Percentiles rank a stretch among this genome's conserved stretches.
Evolutionary conservation across 30 jellyfish, hydroid and myxozoan species (phyloP).

Genomic region (Chironex yamaguchii): DNA sequence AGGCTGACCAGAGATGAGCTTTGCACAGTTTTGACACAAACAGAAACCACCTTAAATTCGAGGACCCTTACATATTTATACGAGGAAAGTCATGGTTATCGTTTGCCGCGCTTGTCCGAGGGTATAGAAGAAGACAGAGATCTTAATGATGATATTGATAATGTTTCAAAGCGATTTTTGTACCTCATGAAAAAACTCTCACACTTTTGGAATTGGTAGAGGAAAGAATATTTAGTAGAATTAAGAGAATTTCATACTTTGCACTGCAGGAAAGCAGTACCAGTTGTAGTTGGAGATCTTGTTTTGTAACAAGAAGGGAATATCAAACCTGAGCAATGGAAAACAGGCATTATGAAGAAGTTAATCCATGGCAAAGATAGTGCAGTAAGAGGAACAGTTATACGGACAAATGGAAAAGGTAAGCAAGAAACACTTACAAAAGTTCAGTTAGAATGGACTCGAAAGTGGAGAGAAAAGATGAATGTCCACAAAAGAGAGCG

Average conservation of each 20-base stretch:
- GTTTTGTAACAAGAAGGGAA: not conserved
- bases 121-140: not conserved
- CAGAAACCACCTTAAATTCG: slow-evolving; percentile 13
- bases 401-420: not conserved
- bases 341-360: not conserved
- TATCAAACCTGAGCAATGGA: slow-evolving; percentile 3
- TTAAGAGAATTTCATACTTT: slow-evolving; percentile 20
- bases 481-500: not conserved
- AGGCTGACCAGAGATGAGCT: slow-evolving; percentile 43
- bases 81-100: slow-evolving; percentile 13
- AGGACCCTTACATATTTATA: slow-evolving; percentile 22
- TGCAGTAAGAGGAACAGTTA: not conserved
- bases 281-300: slow-evolving; percentile 20
- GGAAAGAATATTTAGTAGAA: slow-evolving; percentile 31
- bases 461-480: not conserved
- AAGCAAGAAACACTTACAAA: not conserved
- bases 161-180: slow-evolving; percentile 1
- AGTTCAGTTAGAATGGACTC: not conserved
- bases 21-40: slow-evolving; percentile 5
- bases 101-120: slow-evolving; percentile 14
- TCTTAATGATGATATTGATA: not conserved
- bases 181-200: slow-evolving; percentile 1
- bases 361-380: not conserved
- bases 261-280: no score
- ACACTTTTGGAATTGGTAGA: slow-evolving; percentile 37